Base-by-base conservation (phyloP, 2,888 invertebrate genomes). In the Rhingia campestris region DNA sequence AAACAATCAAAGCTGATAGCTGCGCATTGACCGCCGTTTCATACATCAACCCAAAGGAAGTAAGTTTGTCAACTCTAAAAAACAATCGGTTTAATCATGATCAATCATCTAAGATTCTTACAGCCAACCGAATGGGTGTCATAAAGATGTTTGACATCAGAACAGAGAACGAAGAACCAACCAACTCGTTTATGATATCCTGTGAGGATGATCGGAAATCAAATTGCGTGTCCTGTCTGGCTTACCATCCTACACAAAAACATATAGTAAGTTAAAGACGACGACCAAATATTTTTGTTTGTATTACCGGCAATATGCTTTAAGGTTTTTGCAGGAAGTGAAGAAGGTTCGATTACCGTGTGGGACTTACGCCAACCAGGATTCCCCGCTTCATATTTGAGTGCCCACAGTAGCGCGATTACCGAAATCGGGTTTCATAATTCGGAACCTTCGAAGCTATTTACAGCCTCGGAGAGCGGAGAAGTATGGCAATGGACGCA, bases 401-500 rank as follows among this genome's bases (percentile, higher is more conserved):
- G 94, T 73, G 97, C 97, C 56, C 96, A 96, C 89, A 92, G 93
- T 1, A 94, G 94, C 59, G 93, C 94, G 86, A 95, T 98, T 14
- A 95, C 94, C n/a, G 97, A 98, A 91, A 94, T 98, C 87, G 94
- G 95, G 73, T 98, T 98, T 89, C 97, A 98, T 91, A 96, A 95
- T 0, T 94, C 95, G 76, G 94, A 96, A 88, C 97, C 97, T 0
- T 95, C 96, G 70, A 97, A 97, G 90, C 89, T 98, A 0, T 95
- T 97, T 86, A 96, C 96, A 0, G 95, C 96, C 88, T 96, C 97
- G 0, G 93, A 91, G 63, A 94, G 95, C 56, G 98, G 98, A 0
- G 96, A 97, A 89, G 91, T 98, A 3, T 97, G 97, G 96, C 96
- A 97, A 89, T 98, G 98, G 98, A 95, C 96, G 84, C 94, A 95